These are phyloP conservation scores for Pachycephus smyrnensis DNA, from an alignment of 2,888 invertebrate species.

Conservation along the genomic window DNA sequence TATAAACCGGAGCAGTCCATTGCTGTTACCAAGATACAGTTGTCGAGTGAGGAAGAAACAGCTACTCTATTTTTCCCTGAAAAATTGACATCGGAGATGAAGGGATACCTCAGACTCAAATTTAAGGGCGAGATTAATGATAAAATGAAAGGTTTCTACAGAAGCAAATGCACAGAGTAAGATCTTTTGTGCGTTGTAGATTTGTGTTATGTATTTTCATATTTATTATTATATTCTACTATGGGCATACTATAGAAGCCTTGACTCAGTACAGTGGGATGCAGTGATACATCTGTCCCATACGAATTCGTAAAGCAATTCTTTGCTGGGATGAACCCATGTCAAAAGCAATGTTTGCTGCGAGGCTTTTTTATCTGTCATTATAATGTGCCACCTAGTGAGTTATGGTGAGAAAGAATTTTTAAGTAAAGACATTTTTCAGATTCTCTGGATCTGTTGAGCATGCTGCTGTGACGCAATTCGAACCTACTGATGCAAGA, in stretches of 20 bases:
- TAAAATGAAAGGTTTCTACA: slow-evolving; percentile 95
- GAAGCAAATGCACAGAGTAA: slow-evolving; percentile 82
- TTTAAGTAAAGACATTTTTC: slow-evolving; percentile 45
- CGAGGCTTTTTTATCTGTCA: slow-evolving; percentile 63
- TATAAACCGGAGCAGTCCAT: slow-evolving; percentile 67
- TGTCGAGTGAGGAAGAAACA: slow-evolving; percentile 75
- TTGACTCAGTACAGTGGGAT: slow-evolving; percentile 39
- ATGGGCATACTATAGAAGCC: slow-evolving; percentile 3
- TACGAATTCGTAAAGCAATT: slow-evolving; percentile 68
- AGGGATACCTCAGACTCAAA: slow-evolving; percentile 72
- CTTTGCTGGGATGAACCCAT: slow-evolving; percentile 74
- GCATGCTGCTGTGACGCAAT: slow-evolving; percentile 91
- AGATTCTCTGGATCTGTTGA: slow-evolving; percentile 81
- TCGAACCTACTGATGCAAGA: slow-evolving; percentile 91
- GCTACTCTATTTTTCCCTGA: slow-evolving; percentile 76
- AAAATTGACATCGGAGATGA: slow-evolving; percentile 67
- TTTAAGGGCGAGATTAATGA: slow-evolving; percentile 92
- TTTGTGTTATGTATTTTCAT: not conserved
- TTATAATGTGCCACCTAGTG: slow-evolving; percentile 67
- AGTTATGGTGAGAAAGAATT: slow-evolving; percentile 68
- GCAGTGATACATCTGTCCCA: slow-evolving; percentile 68
- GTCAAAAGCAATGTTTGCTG: slow-evolving; percentile 69
- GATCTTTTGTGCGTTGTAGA: slow-evolving; percentile 3
- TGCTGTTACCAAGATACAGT: slow-evolving; percentile 57
- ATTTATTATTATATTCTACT: not conserved